These are phyloP conservation scores for Allygus modestus DNA, from an alignment of 2,888 invertebrate species.

Conservation along the genomic window DNA sequence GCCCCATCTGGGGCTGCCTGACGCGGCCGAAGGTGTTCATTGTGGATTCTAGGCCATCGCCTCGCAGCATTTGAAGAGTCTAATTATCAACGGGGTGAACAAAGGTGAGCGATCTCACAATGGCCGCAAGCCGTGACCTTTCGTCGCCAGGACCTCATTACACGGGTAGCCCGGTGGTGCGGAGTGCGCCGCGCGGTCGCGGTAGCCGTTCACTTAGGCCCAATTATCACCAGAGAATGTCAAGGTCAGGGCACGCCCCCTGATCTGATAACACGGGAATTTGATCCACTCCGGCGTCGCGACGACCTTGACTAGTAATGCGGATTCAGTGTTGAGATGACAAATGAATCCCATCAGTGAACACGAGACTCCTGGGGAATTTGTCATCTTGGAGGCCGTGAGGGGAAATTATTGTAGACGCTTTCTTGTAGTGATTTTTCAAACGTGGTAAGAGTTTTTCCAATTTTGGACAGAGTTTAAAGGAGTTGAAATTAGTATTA, in stretches of 20 bases:
- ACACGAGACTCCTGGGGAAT: not conserved
- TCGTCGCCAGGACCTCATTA: slow-evolving; percentile 23
- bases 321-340: slow-evolving; percentile 28
- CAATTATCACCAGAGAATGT: slow-evolving; percentile 45
- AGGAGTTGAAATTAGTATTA: too few relatives aligned
- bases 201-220: slow-evolving; percentile 52
- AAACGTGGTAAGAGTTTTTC: too few relatives aligned
- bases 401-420: too few relatives aligned
- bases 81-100: slow-evolving; percentile 40
- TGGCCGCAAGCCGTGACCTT: slow-evolving; percentile 40
- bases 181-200: not conserved
- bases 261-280: slow-evolving; percentile 36
- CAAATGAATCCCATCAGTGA: not conserved
- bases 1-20: not conserved
- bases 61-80: slow-evolving; percentile 46
- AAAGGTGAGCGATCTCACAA: slow-evolving; percentile 44
- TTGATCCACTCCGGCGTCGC: not conserved
- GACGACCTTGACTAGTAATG: slow-evolving; percentile 22
- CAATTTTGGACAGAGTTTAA: too few relatives aligned
- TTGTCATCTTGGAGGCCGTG: not conserved
- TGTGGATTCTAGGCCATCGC: slow-evolving; percentile 54
- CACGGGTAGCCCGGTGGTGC: not conserved
- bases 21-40: slow-evolving; percentile 41
- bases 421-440: too few relatives aligned
- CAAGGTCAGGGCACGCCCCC: slow-evolving; percentile 47